Evolutionary conservation across 1,140 invertebrate genomes (phyloP), one percentile per base, ranked within the genome.

Genomic region (Triops cancriformis): DNA sequence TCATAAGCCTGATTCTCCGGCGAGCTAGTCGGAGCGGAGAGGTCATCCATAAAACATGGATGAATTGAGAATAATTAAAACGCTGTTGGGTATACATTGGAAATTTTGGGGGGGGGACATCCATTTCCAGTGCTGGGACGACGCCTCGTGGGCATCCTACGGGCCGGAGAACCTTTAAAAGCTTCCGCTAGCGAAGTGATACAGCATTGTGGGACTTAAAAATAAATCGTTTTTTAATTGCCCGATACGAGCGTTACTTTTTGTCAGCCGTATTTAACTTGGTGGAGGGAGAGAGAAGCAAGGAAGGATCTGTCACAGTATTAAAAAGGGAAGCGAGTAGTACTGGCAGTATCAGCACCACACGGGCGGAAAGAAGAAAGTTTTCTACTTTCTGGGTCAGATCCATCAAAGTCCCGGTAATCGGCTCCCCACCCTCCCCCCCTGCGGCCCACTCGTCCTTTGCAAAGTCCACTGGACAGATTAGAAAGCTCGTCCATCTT

Each of bases 1-100:
- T 64, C 51, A 64, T 64, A 18, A 64, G 51, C 51, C 51, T 64
- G 51, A 64, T 10, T 64, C 51, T 10, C 7, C 51, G 23, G 18
- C 51, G 18, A 64, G 51, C 51, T 64, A 12, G 51, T 14, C 51
- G 5, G 51, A 64, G 51, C 51, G 51, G 51, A 64, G 51, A 23
- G 51, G 51, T 64, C 51, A 64, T 64, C 51, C n/a, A 64, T 64
- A 64, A 64, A 64, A 64, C 51, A 64, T 64, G 51, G n/a, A 64
- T 64, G 51, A 64, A 64, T 64, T 1, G 51, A 64, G 51, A 64
- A 64, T 64, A 64, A 64, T 64, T 64, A 64, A 64, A 64, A 64
- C 51, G 51, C 18, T 23, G 51, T 64, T 23, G 31, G 2, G 18
- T 64, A 64, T 64, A 64, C 51, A 64, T 64, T 64, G 51, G 51